phyloP scores from a whole-genome alignment of 92 coral and sea anemone species.

The Epizoanthus stellaris region DNA sequence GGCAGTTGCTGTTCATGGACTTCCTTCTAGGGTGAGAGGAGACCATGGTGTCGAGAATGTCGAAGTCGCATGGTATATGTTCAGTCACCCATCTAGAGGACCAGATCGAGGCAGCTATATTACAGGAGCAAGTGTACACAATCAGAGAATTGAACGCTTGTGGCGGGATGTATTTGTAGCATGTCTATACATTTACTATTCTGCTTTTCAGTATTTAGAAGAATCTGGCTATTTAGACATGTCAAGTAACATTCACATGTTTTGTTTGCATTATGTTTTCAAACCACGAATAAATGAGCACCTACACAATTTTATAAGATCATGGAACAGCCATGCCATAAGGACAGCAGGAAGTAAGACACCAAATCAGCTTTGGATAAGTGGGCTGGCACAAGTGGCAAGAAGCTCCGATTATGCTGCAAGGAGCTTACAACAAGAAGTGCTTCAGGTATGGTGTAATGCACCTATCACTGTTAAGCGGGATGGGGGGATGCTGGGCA shows the following conservation, averaged over 20 bases:
- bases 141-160: constrained; percentile 65
- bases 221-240: constrained; percentile 61
- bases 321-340: constrained; percentile 65
- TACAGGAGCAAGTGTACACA: constrained; percentile 67
- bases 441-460: no score
- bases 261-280: constrained; percentile 69
- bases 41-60: constrained; percentile 73
- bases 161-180: constrained; percentile 67
- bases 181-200: constrained; percentile 64
- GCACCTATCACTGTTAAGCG: no score
- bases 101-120: constrained; percentile 64
- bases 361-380: constrained; percentile 68
- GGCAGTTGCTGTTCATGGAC: constrained; percentile 57
- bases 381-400: constrained; percentile 35
- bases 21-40: constrained; percentile 65
- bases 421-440: no score
- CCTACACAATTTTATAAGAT: constrained; percentile 41
- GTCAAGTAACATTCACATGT: constrained; percentile 55
- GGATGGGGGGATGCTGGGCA: no score
- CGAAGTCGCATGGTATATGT: constrained; percentile 62
- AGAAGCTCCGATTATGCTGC: no score
- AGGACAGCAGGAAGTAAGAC: constrained; percentile 57
- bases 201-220: constrained; percentile 61
- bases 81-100: constrained; percentile 65
- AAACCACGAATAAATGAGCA: constrained; percentile 63